Evolutionary conservation across 2,888 invertebrate genomes (phyloP).

Genomic region (Cheilosia urbana): DNA sequence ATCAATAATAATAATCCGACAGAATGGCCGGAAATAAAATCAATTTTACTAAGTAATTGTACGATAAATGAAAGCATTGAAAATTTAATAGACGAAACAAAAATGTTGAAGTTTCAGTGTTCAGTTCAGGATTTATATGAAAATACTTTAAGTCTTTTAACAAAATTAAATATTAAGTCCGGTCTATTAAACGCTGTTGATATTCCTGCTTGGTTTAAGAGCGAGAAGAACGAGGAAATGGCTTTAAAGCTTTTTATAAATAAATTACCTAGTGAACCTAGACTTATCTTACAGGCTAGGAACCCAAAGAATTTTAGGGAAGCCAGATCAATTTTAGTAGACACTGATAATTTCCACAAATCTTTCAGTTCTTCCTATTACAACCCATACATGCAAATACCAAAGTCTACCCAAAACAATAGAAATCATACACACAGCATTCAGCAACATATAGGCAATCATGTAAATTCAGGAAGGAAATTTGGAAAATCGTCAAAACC

Average conservation of each 20-base stretch:
- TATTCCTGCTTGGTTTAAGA: conserved; percentile 32
- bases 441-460: too few species aligned
- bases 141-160: neutral
- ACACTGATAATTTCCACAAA: conserved; percentile 14
- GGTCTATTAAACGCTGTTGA: conserved; percentile 2
- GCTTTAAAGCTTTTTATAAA: conserved; percentile 24
- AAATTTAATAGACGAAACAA: conserved; percentile 26
- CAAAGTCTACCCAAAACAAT: too few species aligned
- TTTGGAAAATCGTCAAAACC: too few species aligned
- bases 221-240: conserved; percentile 29
- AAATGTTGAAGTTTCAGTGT: conserved; percentile 19
- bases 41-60: too few species aligned
- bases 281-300: conserved; percentile 29
- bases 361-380: too few species aligned
- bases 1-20: too few species aligned
- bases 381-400: too few species aligned
- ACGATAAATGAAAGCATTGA: conserved; percentile 36
- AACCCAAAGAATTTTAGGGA: conserved; percentile 36
- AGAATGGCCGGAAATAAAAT: too few species aligned
- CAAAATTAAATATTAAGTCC: conserved; percentile 38
- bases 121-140: conserved; percentile 33
- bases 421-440: too few species aligned
- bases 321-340: conserved; percentile 36
- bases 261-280: too few species aligned
- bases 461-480: too few species aligned